Evolutionary conservation across 2,888 invertebrate species (phyloP).

Genomic region (Camptogramma bilineatum): DNA sequence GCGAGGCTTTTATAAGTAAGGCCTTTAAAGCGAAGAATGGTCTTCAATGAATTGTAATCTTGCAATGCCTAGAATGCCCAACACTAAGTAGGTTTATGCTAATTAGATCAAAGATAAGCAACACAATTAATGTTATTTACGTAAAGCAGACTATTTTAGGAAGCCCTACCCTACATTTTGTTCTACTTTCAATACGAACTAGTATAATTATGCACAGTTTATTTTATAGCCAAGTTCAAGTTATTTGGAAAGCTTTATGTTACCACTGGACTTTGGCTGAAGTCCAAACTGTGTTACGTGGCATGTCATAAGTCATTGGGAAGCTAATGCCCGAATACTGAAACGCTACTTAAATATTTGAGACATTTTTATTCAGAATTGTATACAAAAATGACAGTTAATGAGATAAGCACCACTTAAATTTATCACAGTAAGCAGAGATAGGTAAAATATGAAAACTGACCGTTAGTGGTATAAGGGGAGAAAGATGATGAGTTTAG

Average conservation of each 20-base stretch:
- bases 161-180: slow-evolving; percentile 15
- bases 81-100: slow-evolving; percentile 10
- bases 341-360: too few species aligned
- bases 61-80: background rate
- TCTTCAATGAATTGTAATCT: background rate
- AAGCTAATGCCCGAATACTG: too few species aligned
- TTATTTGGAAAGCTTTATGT: slow-evolving; percentile 1
- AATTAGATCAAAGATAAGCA: slow-evolving; percentile 16
- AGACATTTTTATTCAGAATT: too few species aligned
- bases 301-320: background rate
- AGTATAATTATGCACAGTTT: background rate
- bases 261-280: slow-evolving; percentile 3
- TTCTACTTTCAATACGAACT: slow-evolving; percentile 2
- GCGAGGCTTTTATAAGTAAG: too few species aligned
- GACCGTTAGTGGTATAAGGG: too few species aligned
- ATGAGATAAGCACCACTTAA: too few species aligned
- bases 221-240: slow-evolving; percentile 4
- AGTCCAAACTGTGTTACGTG: slow-evolving; percentile 4
- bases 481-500: too few species aligned
- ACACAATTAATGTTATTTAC: slow-evolving; percentile 1
- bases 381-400: too few species aligned
- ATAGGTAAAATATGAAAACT: too few species aligned
- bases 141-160: slow-evolving; percentile 8
- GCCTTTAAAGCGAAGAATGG: background rate
- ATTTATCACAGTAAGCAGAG: too few species aligned